Base-by-base conservation (phyloP, 2,113 vertebrate genomes). In the Archilochus colubris region DNA sequence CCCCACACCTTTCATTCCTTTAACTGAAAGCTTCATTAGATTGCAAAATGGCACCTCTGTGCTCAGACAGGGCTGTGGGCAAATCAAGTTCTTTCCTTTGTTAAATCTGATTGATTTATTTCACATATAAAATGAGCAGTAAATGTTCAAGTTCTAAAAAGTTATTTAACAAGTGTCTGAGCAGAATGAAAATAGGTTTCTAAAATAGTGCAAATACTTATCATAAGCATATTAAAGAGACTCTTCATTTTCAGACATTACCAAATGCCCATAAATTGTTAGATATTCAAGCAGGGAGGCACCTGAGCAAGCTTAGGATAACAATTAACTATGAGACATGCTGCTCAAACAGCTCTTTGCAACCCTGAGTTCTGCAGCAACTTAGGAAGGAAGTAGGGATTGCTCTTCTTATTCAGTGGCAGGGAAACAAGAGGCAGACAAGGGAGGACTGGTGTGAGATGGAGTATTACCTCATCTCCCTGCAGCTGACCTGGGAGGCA, bases 91-190 rank as follows among this genome's bases (percentile, higher is more conserved):
- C 90, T 91, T 92, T 93, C 86, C 92, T 96, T 97, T 97, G 95
- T 95, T 95, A 96, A 95, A 96, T 72, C 91, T 91, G 95, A 94
- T 94, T 96, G 94, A 95, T 96, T 97, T 95, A 93, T 96, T 97
- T 91, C 93, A 86, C 61, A 31, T 95, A 81, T 92, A 96, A 97
- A 95, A 96, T 51, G 66, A 96, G 92, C 85, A 93, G 91, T 95
- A 96, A 94, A 93, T 82, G 93, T 86, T 95, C 89, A 85, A 93
- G 89, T 95, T 96, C 89, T 94, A 95, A 94, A 91, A 94, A 92
- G 95, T 96, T 93, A 94, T 92, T 95, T 95, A 96, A 94, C 85
- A 91, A 95, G 82, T 88, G 74, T 93, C 86, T 90, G 91, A 96
- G 89, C 36, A 55, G 93, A 95, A 92, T 96, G 70, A 89, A 95